Evolutionary conservation across 2,113 vertebrate genomes (phyloP), one percentile per base, ranked within the genome.

Genomic region (Glaucidium brasilianum): DNA sequence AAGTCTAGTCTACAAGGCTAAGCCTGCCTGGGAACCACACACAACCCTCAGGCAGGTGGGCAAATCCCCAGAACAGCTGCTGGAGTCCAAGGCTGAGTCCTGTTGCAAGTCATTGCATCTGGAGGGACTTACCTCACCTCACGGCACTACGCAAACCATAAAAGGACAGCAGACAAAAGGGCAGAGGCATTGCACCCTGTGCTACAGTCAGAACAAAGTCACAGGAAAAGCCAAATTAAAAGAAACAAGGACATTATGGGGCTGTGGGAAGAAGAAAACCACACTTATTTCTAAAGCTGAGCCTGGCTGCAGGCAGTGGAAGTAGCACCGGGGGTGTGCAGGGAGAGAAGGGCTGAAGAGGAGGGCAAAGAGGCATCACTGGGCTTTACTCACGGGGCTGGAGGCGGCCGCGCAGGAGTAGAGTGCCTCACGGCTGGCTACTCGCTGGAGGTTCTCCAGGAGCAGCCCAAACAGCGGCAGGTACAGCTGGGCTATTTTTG

Each of bases 401-500:
- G 98, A 97, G 94, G 98, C 73, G 0, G 96, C 87, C 0, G 97
- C 60, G 67, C 97, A 97, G 75, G 96, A 96, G 91, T 92, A 95
- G 55, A 98, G 93, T 0, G 97, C 96, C 72, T 98, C 98, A 1
- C 67, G 97, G 37, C 97, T 69, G 14, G 98, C 98, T 84, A 99
- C 96, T 21, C 99, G 98, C 94, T 99, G 99, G 83, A 99, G 92
- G 94, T 99, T 99, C 96, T 99, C 99, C 97, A 99, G 98, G 45
- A 99, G 98, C 92, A 99, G 96, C 95, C 99, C 99, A 0, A 99
- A 97, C 25, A 99, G 98, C 0, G 99, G 99, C 84, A 99, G 98
- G 97, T 99, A 99, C 37, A 99, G 98, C 77, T 99, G 97, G 85
- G 99, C 99, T 76, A 99, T 99, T 95, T 99, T 98, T 59, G 99